Evolutionary conservation across 2,113 vertebrate species (phyloP).

Genomic region (Kobus ellipsiprymnus): DNA sequence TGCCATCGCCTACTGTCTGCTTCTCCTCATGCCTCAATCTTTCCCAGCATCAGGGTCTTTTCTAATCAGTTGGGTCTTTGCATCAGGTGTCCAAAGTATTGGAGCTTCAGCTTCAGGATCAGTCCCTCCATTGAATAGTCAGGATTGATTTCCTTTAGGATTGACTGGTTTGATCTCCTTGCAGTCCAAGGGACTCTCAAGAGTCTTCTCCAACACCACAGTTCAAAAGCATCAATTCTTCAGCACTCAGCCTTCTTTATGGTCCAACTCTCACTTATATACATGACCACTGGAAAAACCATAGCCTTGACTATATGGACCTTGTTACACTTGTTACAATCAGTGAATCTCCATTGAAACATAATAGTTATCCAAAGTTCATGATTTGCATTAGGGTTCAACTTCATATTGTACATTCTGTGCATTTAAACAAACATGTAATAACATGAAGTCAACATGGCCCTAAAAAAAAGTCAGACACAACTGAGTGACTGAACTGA

Average conservation of each 20-base stretch:
- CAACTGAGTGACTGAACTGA: not conserved
- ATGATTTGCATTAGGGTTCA: not conserved
- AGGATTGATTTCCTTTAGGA: not conserved
- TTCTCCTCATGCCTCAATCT: not conserved
- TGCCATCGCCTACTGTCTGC: not conserved
- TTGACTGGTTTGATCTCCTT: not conserved
- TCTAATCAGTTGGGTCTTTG: not conserved
- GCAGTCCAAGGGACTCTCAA: not conserved
- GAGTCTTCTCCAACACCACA: not conserved
- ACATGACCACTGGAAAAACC: not conserved
- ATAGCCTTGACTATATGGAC: not conserved
- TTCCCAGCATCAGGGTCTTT: not conserved
- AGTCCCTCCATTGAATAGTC: not conserved
- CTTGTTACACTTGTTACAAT: not conserved
- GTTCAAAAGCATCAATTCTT: not conserved
- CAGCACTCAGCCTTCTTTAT: accelerated
- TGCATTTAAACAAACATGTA: not conserved
- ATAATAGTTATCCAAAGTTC: not conserved
- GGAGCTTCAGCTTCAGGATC: not conserved
- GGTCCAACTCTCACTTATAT: not conserved
- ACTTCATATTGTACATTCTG: not conserved
- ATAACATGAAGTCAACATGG: not conserved
- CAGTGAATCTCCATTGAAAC: not conserved
- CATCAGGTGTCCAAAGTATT: not conserved
- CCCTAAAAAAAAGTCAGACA: not conserved